Conservation (phyloP, 2,888 invertebrate species). For the Drosophila diplacantha region DNA sequence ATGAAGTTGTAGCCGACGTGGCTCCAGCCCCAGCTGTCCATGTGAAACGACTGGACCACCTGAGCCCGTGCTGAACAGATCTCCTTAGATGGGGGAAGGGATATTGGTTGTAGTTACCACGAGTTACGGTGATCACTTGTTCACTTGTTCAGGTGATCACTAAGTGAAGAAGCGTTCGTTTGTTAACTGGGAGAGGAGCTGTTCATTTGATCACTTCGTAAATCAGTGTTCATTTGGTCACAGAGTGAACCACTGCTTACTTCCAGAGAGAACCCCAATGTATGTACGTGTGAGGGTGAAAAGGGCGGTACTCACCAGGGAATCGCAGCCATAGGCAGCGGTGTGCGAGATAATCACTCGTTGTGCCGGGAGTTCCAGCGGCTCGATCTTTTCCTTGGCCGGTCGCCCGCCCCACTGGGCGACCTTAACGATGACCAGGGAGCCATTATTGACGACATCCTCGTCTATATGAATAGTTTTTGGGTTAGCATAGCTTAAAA, state of each 20-base stretch:
- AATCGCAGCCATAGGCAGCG: slow-evolving; percentile 81
- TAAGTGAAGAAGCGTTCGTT: not conserved
- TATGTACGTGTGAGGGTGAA: not conserved
- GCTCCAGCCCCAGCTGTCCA: slow-evolving; percentile 81
- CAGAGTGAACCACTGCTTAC: not conserved
- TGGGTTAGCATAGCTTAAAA: slow-evolving; percentile 14
- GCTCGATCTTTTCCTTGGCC: slow-evolving; percentile 78
- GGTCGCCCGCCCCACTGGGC: slow-evolving; percentile 85
- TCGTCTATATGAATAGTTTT: slow-evolving; percentile 36
- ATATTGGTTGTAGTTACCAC: not conserved
- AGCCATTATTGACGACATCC: slow-evolving; percentile 45
- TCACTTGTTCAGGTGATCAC: not conserved
- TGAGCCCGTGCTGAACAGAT: slow-evolving; percentile 79
- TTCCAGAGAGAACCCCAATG: not conserved
- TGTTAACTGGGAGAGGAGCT: not conserved
- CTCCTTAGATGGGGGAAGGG: slow-evolving; percentile 75
- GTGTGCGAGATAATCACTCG: slow-evolving; percentile 83
- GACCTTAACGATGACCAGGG: slow-evolving; percentile 80
- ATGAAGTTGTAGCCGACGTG: slow-evolving; percentile 89
- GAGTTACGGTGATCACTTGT: not conserved
- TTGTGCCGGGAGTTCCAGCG: slow-evolving; percentile 79
- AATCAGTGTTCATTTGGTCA: not conserved
- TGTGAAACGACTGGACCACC: slow-evolving; percentile 82
- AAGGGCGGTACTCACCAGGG: slow-evolving; percentile 77
- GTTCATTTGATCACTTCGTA: not conserved